phyloP scores from a whole-genome alignment of 2,113 vertebrate genomes.

The Condylura cristata region DNA sequence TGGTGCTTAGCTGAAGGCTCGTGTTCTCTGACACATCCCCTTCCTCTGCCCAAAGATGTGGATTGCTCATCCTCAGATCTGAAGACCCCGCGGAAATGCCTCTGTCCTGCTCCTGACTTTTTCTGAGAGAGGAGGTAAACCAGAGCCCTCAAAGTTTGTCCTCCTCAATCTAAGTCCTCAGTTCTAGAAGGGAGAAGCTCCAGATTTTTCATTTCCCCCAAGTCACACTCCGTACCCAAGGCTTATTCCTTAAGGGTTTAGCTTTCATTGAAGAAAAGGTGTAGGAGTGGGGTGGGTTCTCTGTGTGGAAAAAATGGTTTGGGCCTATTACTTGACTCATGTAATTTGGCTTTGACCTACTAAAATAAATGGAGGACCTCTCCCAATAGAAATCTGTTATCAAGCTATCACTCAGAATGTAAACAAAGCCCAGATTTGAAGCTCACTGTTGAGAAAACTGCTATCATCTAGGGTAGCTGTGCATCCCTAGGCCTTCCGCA shows the following conservation, averaged over 20 bases:
- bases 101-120: neutral
- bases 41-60: neutral
- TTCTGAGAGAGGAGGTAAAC: neutral
- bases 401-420: neutral
- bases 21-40: neutral
- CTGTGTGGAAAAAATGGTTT: neutral
- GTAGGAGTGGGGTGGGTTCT: neutral
- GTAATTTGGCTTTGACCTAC: neutral
- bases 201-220: neutral
- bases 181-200: neutral
- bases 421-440: neutral
- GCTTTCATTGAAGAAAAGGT: neutral
- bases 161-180: no score
- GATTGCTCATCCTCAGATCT: neutral
- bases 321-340: neutral
- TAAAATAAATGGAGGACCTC: neutral
- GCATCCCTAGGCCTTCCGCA: no score
- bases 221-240: neutral
- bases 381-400: neutral
- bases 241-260: neutral
- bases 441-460: neutral
- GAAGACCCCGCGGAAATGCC: neutral
- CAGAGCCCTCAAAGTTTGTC: neutral
- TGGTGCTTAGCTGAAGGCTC: neutral
- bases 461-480: no score